Percentiles rank a stretch among this genome's conserved stretches.
Evolutionary conservation across 2,113 vertebrate genomes (phyloP).

Genomic region (Cheilinus undulatus): DNA sequence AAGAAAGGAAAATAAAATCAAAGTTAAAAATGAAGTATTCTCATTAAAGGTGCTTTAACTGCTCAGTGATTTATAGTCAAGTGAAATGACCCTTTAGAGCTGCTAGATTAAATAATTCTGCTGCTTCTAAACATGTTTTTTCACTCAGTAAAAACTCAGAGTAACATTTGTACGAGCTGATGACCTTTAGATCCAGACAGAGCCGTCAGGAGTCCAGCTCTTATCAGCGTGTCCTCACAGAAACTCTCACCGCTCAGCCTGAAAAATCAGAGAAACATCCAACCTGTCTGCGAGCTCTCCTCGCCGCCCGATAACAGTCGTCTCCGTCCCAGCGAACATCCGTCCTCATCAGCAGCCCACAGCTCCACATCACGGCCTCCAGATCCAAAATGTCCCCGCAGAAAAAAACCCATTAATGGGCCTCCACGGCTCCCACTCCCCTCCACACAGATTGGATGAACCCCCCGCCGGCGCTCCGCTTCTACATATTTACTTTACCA

Average conservation of each 20-base stretch:
- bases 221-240: not conserved
- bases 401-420: not conserved
- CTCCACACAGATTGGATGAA: slow-evolving; percentile 60
- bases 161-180: not conserved
- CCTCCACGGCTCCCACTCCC: slow-evolving; percentile 33
- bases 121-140: too few relatives aligned
- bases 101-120: too few relatives aligned
- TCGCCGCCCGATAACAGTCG: slow-evolving; percentile 26
- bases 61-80: too few relatives aligned
- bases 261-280: not conserved
- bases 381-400: not conserved
- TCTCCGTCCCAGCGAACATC: slow-evolving; percentile 14
- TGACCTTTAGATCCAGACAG: not conserved
- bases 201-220: not conserved
- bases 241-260: not conserved
- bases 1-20: too few relatives aligned
- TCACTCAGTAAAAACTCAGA: not conserved
- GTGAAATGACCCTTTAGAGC: too few relatives aligned
- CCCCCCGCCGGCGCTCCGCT: not conserved
- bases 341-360: slow-evolving; percentile 47
- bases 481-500: slow-evolving; percentile 67
- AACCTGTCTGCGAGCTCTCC: slow-evolving; percentile 59
- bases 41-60: too few relatives aligned
- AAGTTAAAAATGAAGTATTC: too few relatives aligned
- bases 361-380: slow-evolving; percentile 60